Evolutionary conservation across 2,888 invertebrate genomes (phyloP).

Genomic region (Gerris lacustris): DNA sequence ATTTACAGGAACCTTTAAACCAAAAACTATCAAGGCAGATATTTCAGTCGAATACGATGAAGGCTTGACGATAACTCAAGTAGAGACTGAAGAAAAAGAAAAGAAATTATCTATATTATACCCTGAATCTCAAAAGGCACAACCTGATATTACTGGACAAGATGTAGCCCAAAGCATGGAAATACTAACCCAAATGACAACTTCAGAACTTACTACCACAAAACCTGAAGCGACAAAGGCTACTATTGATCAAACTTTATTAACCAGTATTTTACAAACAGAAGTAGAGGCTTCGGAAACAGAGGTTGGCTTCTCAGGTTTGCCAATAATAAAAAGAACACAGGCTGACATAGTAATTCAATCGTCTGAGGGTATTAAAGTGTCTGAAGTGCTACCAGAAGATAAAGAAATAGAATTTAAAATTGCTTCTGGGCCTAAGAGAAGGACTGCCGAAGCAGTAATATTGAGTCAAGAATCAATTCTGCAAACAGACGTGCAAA

Average conservation of each 20-base stretch:
- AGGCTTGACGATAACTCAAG: constrained; percentile 31
- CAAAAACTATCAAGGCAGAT: constrained; percentile 31
- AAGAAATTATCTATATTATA: constrained; percentile 22
- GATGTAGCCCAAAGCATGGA: constrained; percentile 44
- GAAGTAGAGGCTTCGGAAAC: constrained; percentile 31
- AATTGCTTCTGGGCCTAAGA: constrained; percentile 25
- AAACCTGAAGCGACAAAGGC: constrained; percentile 38
- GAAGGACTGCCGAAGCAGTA: constrained; percentile 29
- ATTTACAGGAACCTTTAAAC: constrained; percentile 32
- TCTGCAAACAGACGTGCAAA: constrained; percentile 31
- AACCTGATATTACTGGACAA: constrained; percentile 34
- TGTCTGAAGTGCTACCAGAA: constrained; percentile 35
- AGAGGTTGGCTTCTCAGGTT: constrained; percentile 30
- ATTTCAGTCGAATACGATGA: constrained; percentile 30
- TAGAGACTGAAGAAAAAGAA: constrained; percentile 32
- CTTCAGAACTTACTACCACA: constrained; percentile 39
- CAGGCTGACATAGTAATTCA: constrained; percentile 41
- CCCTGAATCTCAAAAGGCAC: constrained; percentile 29
- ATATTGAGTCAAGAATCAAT: constrained; percentile 30
- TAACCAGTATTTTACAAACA: constrained; percentile 37
- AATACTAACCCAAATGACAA: constrained; percentile 37
- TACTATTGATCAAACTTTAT: constrained; percentile 34
- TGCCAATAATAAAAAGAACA: constrained; percentile 31
- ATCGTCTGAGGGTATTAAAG: constrained; percentile 39
- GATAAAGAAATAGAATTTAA: constrained; percentile 34